phyloP scores from a whole-genome alignment of 2,797 vertebrate genomes.

The Squalus acanthias region DNA sequence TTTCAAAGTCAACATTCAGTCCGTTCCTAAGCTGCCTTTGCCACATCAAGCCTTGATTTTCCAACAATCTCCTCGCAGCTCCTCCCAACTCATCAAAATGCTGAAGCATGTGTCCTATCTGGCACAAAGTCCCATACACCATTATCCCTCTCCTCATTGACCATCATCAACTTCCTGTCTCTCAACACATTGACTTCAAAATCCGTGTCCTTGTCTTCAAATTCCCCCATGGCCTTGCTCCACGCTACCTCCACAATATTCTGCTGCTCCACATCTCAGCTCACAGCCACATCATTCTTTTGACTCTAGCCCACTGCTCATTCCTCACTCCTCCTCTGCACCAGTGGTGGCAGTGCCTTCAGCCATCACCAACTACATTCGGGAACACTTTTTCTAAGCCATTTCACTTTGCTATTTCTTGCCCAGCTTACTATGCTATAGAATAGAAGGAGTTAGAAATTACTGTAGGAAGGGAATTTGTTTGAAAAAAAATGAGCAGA shows the following conservation, averaged over 20 bases:
- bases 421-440: not conserved
- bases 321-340: not conserved
- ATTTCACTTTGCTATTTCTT: not conserved
- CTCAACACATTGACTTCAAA: not conserved
- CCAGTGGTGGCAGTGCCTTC: not conserved
- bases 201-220: not conserved
- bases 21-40: not conserved
- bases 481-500: not conserved
- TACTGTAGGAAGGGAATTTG: not conserved
- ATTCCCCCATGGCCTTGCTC: not conserved
- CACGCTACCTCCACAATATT: not conserved
- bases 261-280: not conserved
- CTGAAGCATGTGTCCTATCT: not conserved
- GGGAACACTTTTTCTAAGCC: not conserved
- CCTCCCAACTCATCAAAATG: not conserved
- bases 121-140: not conserved
- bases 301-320: not conserved
- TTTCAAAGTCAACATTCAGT: not conserved
- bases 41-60: not conserved
- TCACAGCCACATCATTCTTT: not conserved
- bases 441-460: not conserved
- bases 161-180: not conserved
- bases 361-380: no score
- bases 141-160: not conserved
- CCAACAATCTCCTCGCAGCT: not conserved